phyloP scores from a whole-genome alignment of 2,888 invertebrate genomes.

The Nomada lathburiana region DNA sequence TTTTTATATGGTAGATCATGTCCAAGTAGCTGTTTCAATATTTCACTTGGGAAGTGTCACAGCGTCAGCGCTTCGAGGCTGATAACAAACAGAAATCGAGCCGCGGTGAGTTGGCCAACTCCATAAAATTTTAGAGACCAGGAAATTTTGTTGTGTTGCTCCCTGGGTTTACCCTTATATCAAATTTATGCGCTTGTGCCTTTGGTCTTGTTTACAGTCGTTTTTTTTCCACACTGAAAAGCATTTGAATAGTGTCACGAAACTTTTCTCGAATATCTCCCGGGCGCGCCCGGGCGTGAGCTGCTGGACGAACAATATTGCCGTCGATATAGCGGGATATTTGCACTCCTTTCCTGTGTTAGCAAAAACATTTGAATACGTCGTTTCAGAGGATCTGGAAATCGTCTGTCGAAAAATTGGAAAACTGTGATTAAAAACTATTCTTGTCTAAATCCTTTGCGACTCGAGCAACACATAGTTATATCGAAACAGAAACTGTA shows the following conservation, averaged over 20 bases:
- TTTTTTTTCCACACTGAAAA: background rate
- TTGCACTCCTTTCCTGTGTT: too few species aligned
- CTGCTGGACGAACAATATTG: background rate
- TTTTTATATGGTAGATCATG: slow-evolving; percentile 1
- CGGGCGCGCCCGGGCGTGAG: too few species aligned
- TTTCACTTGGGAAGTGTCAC: slow-evolving; percentile 1
- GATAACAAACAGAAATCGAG: slow-evolving; percentile 9
- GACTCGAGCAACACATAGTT: too few species aligned
- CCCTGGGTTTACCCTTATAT: background rate
- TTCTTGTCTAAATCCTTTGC: too few species aligned
- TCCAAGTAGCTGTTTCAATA: background rate
- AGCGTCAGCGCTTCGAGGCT: slow-evolving; percentile 2
- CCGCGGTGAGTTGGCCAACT: background rate
- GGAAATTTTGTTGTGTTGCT: background rate
- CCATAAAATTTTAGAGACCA: slow-evolving; percentile 23
- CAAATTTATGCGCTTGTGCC: slow-evolving; percentile 1
- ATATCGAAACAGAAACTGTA: too few species aligned
- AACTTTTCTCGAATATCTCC: background rate
- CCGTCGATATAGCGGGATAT: background rate
- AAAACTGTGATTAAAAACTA: too few species aligned
- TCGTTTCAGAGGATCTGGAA: too few species aligned
- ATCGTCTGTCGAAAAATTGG: too few species aligned
- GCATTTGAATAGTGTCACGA: background rate
- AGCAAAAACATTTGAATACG: too few species aligned
- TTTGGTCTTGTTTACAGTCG: background rate